These are phyloP conservation scores for Archaeoteleia sp. DNA, from an alignment of 2,888 invertebrate genomes.

Conservation along the genomic window DNA sequence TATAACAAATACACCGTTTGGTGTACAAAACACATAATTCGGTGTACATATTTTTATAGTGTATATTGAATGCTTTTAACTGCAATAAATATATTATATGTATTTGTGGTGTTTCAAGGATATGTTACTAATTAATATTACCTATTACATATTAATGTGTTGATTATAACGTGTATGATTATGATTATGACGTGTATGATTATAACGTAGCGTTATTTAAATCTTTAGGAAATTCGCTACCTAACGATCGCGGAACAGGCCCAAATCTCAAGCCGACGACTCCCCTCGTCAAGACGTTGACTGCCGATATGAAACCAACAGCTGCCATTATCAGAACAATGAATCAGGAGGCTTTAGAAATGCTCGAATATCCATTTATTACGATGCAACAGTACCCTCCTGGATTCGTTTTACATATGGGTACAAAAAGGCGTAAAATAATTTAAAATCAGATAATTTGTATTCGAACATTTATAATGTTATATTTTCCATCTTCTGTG, in stretches of 20 bases:
- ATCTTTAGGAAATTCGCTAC: constrained; percentile 83
- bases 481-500: constrained; percentile 10
- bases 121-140: too few relatives aligned
- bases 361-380: constrained; percentile 96
- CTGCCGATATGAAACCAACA: constrained; percentile 74
- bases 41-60: too few relatives aligned
- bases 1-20: too few relatives aligned
- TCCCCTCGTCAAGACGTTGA: constrained; percentile 79
- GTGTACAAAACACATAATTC: too few relatives aligned
- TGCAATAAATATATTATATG: background rate
- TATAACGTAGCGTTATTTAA: constrained; percentile 13
- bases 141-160: constrained; percentile 6
- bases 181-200: too few relatives aligned
- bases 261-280: constrained; percentile 76
- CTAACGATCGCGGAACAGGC: constrained; percentile 80
- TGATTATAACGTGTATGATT: too few relatives aligned
- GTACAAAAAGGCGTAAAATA: constrained; percentile 73
- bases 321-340: constrained; percentile 80
- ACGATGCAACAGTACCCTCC: constrained; percentile 93
- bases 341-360: constrained; percentile 88
- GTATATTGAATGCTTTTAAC: too few relatives aligned
- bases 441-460: background rate
- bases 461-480: background rate
- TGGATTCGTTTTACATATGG: constrained; percentile 91
- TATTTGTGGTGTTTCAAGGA: background rate